Percentiles rank a stretch among this genome's conserved stretches.
phyloP scores from a whole-genome alignment of 2,888 invertebrate species.

The Habrosyne pyritoides region DNA sequence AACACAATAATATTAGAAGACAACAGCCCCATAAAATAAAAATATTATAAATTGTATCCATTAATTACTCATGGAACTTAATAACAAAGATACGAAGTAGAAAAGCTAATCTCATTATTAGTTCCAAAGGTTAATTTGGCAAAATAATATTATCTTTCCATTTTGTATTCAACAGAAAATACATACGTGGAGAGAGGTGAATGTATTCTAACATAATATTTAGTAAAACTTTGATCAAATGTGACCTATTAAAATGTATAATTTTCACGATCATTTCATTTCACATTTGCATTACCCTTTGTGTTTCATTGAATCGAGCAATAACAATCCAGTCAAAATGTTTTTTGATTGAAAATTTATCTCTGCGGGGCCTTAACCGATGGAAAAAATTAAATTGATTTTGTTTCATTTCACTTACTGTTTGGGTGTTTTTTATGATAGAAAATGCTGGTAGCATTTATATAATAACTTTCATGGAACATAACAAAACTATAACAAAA shows the following conservation, averaged over 20 bases:
- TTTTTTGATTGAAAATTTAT: constrained; percentile 28
- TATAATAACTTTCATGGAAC: too few relatives aligned
- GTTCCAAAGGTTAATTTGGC: neutral
- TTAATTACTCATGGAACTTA: too few relatives aligned
- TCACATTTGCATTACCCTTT: constrained; percentile 32
- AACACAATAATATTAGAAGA: too few relatives aligned
- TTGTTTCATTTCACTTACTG: constrained; percentile 4
- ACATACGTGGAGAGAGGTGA: neutral
- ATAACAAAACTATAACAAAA: too few relatives aligned
- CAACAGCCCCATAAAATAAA: too few relatives aligned
- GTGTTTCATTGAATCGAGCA: constrained; percentile 27
- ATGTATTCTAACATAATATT: neutral
- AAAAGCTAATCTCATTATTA: too few relatives aligned
- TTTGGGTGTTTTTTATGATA: neutral
- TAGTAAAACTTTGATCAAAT: neutral
- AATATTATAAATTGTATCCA: too few relatives aligned
- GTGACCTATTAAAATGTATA: constrained; percentile 13
- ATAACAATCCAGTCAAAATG: constrained; percentile 27
- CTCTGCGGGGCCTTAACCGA: constrained; percentile 11
- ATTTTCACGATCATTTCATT: constrained; percentile 23
- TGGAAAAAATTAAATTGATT: constrained; percentile 15
- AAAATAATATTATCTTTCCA: neutral
- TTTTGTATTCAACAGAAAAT: neutral
- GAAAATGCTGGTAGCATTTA: neutral
- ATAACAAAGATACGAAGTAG: too few relatives aligned